Base-by-base conservation (phyloP, 2,113 vertebrate species). In the Nycticryphes semicollaris region DNA sequence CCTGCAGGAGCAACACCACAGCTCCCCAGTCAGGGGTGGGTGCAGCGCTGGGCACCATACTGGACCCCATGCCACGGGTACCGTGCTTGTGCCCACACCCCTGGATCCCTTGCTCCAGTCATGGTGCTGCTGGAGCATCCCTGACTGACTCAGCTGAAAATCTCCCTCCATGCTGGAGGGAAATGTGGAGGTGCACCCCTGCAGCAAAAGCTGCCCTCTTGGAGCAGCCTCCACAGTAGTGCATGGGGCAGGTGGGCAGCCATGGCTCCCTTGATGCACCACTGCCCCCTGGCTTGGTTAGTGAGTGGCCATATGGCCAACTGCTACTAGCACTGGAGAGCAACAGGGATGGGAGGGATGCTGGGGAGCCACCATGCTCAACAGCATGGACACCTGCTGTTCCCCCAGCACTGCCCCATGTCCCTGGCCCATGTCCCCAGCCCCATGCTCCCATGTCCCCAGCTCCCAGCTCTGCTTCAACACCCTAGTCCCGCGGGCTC, bases 1-100 rank as follows among this genome's bases (percentile, higher is more conserved):
- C 98, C 99, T 99, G 98, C 53, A 59, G 98, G 97, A 97, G 84
- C 97, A 96, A 98, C 97, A 98, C 85, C 9, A 1, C 3, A 17
- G 69, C 83, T 89, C 94, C 72, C 43, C 3, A 5, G 50, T 56
- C 54, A 48, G 60, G 18, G 30, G 17, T 14, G 74, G 31, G 3
- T 17, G 5, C 62, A 5, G 12, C 2, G 3, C 48, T 1, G 3
- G 67, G 67, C 72, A 75, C 35, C 5, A 15, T 1, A 3, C 67
- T 3, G 11, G 33, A 19, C 59, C 59, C 23, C 15, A 6, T 2
- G 2, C 24, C 0, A 1, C 1, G n/a, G 60, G 41, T 59, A 56
- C 21, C 1, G 0, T 7, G 6, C 39, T 51, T 1, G 0, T 47
- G 47, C 7, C 76, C 16, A 1, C 3, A 5, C 15, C 50, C 57